These are phyloP conservation scores for Nephotettix cincticeps DNA, from an alignment of 1,140 invertebrate species.

Conservation along the genomic window DNA sequence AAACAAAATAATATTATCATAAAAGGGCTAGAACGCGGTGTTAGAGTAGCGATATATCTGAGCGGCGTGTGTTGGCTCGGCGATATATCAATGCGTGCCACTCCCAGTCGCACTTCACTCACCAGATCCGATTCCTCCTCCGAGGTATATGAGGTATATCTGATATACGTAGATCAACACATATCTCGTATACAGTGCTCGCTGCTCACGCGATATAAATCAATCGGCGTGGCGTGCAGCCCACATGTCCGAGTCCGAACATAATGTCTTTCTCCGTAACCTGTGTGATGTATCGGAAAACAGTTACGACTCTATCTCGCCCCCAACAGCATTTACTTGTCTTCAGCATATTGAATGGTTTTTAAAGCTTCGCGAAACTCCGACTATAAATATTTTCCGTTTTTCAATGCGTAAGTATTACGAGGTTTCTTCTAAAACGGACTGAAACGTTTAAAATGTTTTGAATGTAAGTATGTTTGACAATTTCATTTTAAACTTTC, in stretches of 20 bases:
- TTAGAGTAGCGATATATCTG: slow-evolving; percentile 19
- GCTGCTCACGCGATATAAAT: background rate
- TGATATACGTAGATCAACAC: no score
- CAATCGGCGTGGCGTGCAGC: background rate
- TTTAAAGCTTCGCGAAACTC: no score
- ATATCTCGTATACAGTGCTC: no score
- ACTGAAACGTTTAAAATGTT: no score
- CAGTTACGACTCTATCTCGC: slow-evolving; percentile 13
- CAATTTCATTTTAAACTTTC: no score
- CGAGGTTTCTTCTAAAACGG: no score
- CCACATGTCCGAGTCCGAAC: background rate
- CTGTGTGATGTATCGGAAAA: slow-evolving; percentile 15
- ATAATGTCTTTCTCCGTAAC: slow-evolving; percentile 16
- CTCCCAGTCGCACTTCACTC: slow-evolving; percentile 1
- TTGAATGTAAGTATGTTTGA: no score
- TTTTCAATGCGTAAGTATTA: no score
- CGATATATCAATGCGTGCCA: slow-evolving; percentile 14
- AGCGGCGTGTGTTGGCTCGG: background rate
- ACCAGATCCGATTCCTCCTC: no score
- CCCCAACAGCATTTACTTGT: background rate
- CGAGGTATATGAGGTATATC: no score
- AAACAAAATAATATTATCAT: slow-evolving; percentile 24
- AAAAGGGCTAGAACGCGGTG: slow-evolving; percentile 13
- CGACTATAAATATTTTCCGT: no score
- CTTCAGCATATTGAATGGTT: no score